Percentiles rank a stretch among this genome's conserved stretches.
phyloP scores from a whole-genome alignment of 2,888 invertebrate species.

The Oscheius myriophilus region DNA sequence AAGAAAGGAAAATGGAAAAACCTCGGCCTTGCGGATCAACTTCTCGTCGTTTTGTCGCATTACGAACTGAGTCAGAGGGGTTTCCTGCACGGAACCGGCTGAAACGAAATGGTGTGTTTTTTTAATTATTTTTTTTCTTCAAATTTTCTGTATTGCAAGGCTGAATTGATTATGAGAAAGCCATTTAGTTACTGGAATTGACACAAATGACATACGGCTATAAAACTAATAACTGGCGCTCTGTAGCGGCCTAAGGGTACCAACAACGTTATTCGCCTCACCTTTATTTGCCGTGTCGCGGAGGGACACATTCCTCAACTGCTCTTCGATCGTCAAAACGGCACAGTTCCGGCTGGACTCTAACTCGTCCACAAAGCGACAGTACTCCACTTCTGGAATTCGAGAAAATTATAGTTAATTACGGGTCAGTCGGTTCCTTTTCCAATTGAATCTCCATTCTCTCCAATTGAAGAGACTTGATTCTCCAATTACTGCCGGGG shows the following conservation, averaged over 20 bases:
- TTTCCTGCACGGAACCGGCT: conserved; percentile 14
- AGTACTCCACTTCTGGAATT: conserved; percentile 25
- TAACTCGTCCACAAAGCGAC: conserved; percentile 22
- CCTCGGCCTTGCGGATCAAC: background rate
- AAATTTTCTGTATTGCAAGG: too few relatives aligned
- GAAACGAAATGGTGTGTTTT: background rate
- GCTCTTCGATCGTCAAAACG: conserved; percentile 27
- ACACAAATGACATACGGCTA: too few relatives aligned
- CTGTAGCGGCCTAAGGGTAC: too few relatives aligned
- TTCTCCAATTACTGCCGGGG: too few relatives aligned
- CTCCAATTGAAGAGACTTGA: too few relatives aligned
- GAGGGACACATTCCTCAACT: conserved; percentile 17
- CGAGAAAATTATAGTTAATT: too few relatives aligned
- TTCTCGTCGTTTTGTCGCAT: conserved; percentile 20
- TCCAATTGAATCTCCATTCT: too few relatives aligned
- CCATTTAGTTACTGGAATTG: too few relatives aligned
- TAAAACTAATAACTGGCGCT: too few relatives aligned
- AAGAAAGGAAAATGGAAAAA: background rate
- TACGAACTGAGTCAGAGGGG: conserved; percentile 25
- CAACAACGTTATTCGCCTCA: too few relatives aligned
- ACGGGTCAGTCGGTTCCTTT: too few relatives aligned
- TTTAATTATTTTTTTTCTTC: conserved; percentile 2
- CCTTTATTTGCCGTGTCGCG: conserved; percentile 12
- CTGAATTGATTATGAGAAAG: too few relatives aligned
- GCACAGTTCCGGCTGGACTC: conserved; percentile 2